Evolutionary conservation across 2,113 vertebrate genomes (phyloP).

Genomic region (Shinisaurus crocodilurus): DNA sequence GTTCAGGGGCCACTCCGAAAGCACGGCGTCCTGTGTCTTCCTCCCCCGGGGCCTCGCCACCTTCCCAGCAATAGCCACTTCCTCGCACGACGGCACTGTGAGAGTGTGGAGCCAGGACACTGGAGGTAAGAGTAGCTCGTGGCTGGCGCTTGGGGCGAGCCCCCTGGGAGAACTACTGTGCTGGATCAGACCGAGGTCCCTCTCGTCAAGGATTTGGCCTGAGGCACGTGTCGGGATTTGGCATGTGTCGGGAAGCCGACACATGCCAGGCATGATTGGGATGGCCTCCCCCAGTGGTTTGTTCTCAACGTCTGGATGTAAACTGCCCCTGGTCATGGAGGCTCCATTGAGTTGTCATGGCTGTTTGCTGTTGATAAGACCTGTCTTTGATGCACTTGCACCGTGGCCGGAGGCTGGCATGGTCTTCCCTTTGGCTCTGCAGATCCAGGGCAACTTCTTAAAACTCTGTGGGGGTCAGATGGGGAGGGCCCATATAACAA

Average conservation of each 20-base stretch:
- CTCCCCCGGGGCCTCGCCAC: slow-evolving; percentile 73
- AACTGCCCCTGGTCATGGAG: neutral
- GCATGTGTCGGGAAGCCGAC: neutral
- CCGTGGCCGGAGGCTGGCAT: no score
- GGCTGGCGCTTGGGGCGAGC: neutral
- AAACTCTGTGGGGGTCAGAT: neutral
- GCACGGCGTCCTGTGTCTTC: slow-evolving; percentile 87
- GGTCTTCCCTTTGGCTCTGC: no score
- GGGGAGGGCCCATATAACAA: no score
- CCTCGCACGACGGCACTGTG: slow-evolving; percentile 88
- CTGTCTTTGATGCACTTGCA: no score
- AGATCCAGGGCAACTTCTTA: no score
- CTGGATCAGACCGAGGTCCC: neutral
- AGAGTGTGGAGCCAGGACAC: slow-evolving; percentile 91
- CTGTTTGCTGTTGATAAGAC: neutral
- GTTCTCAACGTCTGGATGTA: no score
- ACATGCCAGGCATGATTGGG: neutral
- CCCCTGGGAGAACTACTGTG: neutral
- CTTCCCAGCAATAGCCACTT: slow-evolving; percentile 82
- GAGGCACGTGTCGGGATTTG: no score
- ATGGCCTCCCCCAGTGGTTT: no score
- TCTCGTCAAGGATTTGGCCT: neutral
- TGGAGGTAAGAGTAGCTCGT: slow-evolving; percentile 79
- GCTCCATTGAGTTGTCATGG: neutral
- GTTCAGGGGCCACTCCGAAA: slow-evolving; percentile 90